These are phyloP conservation scores for Propithecus coquereli DNA, from an alignment of 2,113 vertebrate species.

Conservation along the genomic window DNA sequence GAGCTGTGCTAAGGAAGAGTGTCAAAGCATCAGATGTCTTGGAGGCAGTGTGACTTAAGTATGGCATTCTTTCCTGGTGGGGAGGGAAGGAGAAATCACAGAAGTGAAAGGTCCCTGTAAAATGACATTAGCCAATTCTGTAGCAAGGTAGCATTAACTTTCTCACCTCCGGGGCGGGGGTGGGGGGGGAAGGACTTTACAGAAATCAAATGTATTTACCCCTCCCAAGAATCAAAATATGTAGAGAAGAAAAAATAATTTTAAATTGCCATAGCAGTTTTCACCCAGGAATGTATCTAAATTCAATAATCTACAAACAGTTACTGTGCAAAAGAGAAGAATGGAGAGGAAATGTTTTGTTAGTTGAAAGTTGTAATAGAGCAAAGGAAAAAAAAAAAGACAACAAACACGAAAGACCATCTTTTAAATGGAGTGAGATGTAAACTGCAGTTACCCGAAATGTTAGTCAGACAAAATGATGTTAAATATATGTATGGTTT, in stretches of 20 bases:
- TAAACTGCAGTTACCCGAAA: conserved; percentile 6
- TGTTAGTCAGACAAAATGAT: conserved; percentile 48
- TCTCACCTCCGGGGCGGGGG: neutral
- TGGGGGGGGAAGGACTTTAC: neutral
- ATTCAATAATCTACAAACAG: conserved; percentile 9
- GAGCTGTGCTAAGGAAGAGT: conserved; percentile 71
- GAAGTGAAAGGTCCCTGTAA: conserved; percentile 72
- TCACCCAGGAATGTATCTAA: conserved; percentile 8
- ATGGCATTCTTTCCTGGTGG: conserved; percentile 74
- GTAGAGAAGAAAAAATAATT: conserved; percentile 30
- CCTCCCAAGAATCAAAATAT: neutral
- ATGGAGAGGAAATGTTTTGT: conserved; percentile 31
- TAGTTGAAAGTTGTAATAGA: conserved; percentile 34
- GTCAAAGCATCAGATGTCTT: conserved; percentile 72
- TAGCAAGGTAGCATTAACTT: conserved; percentile 57
- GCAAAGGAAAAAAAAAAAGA: conserved; percentile 27
- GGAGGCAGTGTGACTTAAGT: conserved; percentile 74
- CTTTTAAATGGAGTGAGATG: conserved; percentile 27
- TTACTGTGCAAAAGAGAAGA: conserved; percentile 10
- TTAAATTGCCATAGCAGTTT: conserved; percentile 41
- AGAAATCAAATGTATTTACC: conserved; percentile 24
- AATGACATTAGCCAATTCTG: conserved; percentile 65
- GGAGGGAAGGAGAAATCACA: conserved; percentile 76
- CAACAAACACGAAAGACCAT: conserved; percentile 41
- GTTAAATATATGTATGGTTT: neutral